These are phyloP conservation scores for Orthonevra nobilis DNA, from an alignment of 2,888 invertebrate species.

Conservation along the genomic window DNA sequence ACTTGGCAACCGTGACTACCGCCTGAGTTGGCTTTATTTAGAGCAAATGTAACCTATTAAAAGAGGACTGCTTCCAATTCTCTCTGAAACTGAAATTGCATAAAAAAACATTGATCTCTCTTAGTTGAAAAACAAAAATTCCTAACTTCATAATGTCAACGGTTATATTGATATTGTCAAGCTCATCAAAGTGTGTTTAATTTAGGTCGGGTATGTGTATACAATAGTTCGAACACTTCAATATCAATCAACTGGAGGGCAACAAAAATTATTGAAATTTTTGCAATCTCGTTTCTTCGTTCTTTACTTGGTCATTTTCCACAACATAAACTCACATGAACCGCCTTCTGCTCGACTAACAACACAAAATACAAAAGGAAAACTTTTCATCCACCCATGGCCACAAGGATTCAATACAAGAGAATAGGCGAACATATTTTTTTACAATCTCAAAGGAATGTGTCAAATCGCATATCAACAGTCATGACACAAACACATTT, in stretches of 20 bases:
- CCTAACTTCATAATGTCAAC: too few species aligned
- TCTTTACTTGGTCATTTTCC: conserved; percentile 38
- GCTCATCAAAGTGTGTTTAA: conserved; percentile 18
- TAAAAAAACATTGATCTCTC: neutral
- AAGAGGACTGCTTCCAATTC: too few species aligned
- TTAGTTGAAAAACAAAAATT: neutral
- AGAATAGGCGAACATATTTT: conserved; percentile 17
- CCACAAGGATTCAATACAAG: neutral
- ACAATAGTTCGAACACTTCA: neutral
- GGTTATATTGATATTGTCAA: too few species aligned
- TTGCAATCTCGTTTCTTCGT: neutral
- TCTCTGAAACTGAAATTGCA: too few species aligned
- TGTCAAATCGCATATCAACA: conserved; percentile 30
- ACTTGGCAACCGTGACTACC: too few species aligned
- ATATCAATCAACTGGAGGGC: neutral
- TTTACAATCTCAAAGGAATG: conserved; percentile 39
- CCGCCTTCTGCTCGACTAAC: too few species aligned
- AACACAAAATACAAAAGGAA: neutral
- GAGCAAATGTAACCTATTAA: too few species aligned
- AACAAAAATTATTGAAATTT: neutral
- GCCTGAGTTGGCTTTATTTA: too few species aligned
- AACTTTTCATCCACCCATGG: conserved; percentile 9
- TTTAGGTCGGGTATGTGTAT: conserved; percentile 21
- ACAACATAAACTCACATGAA: conserved; percentile 13
- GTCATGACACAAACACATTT: neutral